Evolutionary conservation across 2,797 vertebrate species (phyloP), one percentile per base, ranked within the genome.

Genomic region (Apogon hyalosoma): DNA sequence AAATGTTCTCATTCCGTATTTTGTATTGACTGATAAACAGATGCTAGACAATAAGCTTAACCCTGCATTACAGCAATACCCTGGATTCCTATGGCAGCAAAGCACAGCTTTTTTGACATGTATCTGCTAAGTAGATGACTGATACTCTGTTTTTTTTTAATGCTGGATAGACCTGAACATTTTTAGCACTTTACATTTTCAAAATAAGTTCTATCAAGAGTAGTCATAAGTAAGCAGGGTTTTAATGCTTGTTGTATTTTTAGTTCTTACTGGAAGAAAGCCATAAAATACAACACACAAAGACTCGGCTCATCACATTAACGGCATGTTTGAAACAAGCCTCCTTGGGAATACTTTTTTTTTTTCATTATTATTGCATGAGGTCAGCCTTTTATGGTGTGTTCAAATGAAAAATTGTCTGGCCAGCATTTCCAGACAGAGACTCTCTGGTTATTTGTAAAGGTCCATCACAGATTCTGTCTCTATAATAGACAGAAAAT

Each of bases 61-160:
- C 10, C 13, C 21, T 16, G 14, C 55, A 8, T 60, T 3, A 43
- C 45, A 43, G 39, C 57, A 11, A 33, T 9, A 38, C 7, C 13
- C 59, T 40, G 59, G 57, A 49, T 48, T 63, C 18, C 42, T 48
- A 28, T 7, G 36, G 45, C 43, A 42, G 63, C 46, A 16, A 52
- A 49, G 39, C 73, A 68, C 38, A 45, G 16, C 36, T 12, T 40
- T 41, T 69, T 31, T 43, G 36, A 48, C 58, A n/a, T 46, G 33
- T 58, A 43, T 80, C 46, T 66, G 68, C 60, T n/a, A 16, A 59
- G 51, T 71, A 79, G 52, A 79, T 74, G 18, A 62, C 6, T 45
- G 40, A 55, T 11, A 19, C 49, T 48, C 43, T 33, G 16, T 28
- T 28, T 28, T 28, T 63, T 79, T 57, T 39, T 6, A 56, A 16